A percentile compares a stretch with the other conserved stretches of the same genome.
Evolutionary conservation across 2,797 vertebrate genomes (phyloP).

Genomic region (Limosa lapponica): DNA sequence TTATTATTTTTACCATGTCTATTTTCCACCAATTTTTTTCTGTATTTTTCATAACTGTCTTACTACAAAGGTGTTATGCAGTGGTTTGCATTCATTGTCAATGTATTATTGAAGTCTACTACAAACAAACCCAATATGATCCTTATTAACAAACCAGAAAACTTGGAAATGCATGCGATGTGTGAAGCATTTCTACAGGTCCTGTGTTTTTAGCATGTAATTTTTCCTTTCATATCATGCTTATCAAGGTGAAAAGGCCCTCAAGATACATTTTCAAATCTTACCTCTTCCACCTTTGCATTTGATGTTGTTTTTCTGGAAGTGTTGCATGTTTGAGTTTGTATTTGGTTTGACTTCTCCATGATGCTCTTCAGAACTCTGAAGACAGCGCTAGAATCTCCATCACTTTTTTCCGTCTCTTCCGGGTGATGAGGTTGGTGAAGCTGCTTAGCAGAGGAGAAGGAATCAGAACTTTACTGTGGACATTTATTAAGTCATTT

Average conservation of each 20-base stretch:
- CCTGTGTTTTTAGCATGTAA: conserved; percentile 79
- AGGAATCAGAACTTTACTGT: conserved; percentile 95
- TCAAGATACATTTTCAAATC: conserved; percentile 73
- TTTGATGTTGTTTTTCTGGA: conserved; percentile 77
- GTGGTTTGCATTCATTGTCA: conserved; percentile 78
- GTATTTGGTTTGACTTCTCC: conserved; percentile 76
- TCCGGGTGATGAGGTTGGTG: conserved; percentile 98
- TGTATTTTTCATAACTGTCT: conserved; percentile 77
- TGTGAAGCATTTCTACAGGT: conserved; percentile 74
- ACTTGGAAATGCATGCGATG: conserved; percentile 81
- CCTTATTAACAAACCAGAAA: conserved; percentile 75
- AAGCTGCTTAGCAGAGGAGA: conserved; percentile 98
- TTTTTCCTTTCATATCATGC: conserved; percentile 78
- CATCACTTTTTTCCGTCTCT: conserved; percentile 99
- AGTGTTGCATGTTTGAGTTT: conserved; percentile 70
- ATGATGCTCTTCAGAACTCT: conserved; percentile 87
- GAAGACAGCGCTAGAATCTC: conserved; percentile 98
- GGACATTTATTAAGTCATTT: conserved; percentile 99
- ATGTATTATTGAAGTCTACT: conserved; percentile 69
- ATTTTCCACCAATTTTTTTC: conserved; percentile 73
- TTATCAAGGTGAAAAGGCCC: conserved; percentile 72
- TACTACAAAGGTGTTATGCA: conserved; percentile 74
- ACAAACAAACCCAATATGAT: conserved; percentile 58
- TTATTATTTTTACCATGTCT: conserved; percentile 80
- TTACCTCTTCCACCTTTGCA: conserved; percentile 75